Evolutionary conservation across 92 coral and sea anemone species (phyloP).

Genomic region (Actinernus sp.): DNA sequence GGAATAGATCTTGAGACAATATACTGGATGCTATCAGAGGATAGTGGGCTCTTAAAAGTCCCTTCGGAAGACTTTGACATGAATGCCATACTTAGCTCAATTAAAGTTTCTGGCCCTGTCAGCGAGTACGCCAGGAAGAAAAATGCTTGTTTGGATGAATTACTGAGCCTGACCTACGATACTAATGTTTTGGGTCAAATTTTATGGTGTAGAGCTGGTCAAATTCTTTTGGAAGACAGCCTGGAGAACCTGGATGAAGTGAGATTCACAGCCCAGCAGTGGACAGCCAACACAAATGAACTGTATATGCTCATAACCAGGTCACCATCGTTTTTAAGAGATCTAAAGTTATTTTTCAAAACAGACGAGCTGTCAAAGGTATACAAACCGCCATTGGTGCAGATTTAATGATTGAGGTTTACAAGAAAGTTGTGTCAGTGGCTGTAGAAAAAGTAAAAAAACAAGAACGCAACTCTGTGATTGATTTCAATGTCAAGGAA

Average conservation of each 20-base stretch:
- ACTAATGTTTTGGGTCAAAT: conserved; percentile 5
- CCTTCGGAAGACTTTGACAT: no score
- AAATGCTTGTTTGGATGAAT: conserved; percentile 3
- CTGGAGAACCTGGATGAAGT: conserved; percentile 13
- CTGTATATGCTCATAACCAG: conserved; percentile 34
- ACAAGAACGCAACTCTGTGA: conserved; percentile 1
- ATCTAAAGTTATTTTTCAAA: conserved; percentile 24
- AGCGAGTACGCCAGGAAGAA: no score
- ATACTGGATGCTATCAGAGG: no score
- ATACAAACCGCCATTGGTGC: conserved; percentile 37
- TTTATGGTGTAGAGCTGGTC: conserved; percentile 2
- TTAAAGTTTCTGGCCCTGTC: no score
- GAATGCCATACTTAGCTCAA: no score
- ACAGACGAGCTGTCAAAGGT: conserved; percentile 3
- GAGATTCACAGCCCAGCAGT: conserved; percentile 11
- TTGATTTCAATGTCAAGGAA: conserved; percentile 16
- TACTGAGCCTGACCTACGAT: not conserved
- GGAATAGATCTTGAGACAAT: no score
- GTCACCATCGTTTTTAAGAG: conserved; percentile 22
- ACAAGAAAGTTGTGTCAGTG: conserved; percentile 20
- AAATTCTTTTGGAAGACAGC: conserved; percentile 6
- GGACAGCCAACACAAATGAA: conserved; percentile 24
- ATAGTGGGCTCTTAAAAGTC: no score
- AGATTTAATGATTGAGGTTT: conserved; percentile 11
- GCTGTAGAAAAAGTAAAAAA: conserved; percentile 24